Conservation (phyloP, 2,797 vertebrate genomes). For the Myotis vivesi region DNA sequence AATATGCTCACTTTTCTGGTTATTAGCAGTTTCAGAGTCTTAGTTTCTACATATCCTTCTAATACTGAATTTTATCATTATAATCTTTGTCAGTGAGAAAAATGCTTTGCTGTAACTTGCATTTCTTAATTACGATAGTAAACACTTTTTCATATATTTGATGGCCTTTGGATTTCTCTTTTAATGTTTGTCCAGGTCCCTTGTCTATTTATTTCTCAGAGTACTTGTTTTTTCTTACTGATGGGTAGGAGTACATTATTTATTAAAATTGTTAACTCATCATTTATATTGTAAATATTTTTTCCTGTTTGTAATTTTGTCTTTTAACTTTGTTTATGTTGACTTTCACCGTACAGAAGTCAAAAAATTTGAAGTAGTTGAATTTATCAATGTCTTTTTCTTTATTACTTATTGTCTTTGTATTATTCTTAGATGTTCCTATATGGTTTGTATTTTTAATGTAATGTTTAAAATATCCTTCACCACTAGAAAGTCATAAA, state of each 20-base stretch:
- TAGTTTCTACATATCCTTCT: background rate
- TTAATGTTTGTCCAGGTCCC: background rate
- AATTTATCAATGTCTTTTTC: slow-evolving; percentile 24
- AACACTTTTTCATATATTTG: slow-evolving; percentile 37
- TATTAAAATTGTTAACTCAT: slow-evolving; percentile 44
- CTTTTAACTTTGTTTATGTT: slow-evolving; percentile 35
- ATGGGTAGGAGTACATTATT: background rate
- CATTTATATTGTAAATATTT: slow-evolving; percentile 34
- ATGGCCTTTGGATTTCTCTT: slow-evolving; percentile 32
- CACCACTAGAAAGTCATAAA: background rate
- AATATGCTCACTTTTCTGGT: background rate
- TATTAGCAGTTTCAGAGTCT: slow-evolving; percentile 14
- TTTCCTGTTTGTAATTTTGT: slow-evolving; percentile 35
- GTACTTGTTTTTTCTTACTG: slow-evolving; percentile 6
- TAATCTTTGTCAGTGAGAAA: slow-evolving; percentile 10
- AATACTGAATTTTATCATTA: slow-evolving; percentile 7
- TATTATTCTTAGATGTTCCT: slow-evolving; percentile 22
- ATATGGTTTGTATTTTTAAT: slow-evolving; percentile 47
- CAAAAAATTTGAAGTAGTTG: slow-evolving; percentile 9
- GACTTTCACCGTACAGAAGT: slow-evolving; percentile 7
- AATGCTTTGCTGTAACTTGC: slow-evolving; percentile 38
- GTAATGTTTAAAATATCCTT: slow-evolving; percentile 31
- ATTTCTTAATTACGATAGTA: slow-evolving; percentile 50
- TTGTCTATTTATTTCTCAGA: background rate
- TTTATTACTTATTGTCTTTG: slow-evolving; percentile 26